These are phyloP conservation scores for Macaria liturata DNA, from an alignment of 2,888 invertebrate species.

Conservation along the genomic window DNA sequence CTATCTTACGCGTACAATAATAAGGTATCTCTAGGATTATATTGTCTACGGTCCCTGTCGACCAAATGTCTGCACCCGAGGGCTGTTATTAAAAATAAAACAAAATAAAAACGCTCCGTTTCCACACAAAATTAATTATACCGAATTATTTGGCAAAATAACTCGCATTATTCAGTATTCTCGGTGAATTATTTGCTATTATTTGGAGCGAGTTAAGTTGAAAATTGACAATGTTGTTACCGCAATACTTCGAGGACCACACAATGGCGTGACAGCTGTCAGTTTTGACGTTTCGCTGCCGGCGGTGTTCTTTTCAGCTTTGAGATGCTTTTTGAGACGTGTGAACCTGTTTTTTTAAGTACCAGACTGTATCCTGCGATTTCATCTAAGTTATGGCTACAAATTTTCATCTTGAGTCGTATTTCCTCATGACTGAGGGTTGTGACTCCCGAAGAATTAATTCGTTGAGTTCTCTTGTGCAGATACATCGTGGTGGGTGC, in stretches of 20 bases:
- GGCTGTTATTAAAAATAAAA: slow-evolving; percentile 33
- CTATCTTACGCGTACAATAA: too few relatives aligned
- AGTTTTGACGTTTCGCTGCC: slow-evolving; percentile 26
- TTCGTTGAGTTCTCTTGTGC: too few relatives aligned
- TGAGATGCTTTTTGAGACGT: too few relatives aligned
- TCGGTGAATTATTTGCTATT: slow-evolving; percentile 14
- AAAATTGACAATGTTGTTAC: slow-evolving; percentile 31
- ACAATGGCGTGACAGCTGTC: slow-evolving; percentile 38
- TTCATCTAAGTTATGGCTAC: too few relatives aligned
- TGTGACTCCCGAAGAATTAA: too few relatives aligned
- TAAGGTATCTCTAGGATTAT: too few relatives aligned
- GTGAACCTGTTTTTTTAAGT: too few relatives aligned
- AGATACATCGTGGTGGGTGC: too few relatives aligned
- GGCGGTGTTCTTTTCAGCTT: slow-evolving; percentile 13
- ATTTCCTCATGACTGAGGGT: too few relatives aligned
- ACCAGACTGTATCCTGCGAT: too few relatives aligned
- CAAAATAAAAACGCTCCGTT: slow-evolving; percentile 31
- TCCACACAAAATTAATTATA: slow-evolving; percentile 32
- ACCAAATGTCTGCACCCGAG: slow-evolving; percentile 38
- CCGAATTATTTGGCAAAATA: slow-evolving; percentile 29
- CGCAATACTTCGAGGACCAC: slow-evolving; percentile 30
- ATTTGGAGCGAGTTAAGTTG: slow-evolving; percentile 26
- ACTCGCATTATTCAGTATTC: slow-evolving; percentile 12
- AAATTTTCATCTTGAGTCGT: too few relatives aligned
- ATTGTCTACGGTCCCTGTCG: slow-evolving; percentile 14